Base-by-base conservation (phyloP, 2,797 vertebrate species). In the Urocyon cinereoargenteus region DNA sequence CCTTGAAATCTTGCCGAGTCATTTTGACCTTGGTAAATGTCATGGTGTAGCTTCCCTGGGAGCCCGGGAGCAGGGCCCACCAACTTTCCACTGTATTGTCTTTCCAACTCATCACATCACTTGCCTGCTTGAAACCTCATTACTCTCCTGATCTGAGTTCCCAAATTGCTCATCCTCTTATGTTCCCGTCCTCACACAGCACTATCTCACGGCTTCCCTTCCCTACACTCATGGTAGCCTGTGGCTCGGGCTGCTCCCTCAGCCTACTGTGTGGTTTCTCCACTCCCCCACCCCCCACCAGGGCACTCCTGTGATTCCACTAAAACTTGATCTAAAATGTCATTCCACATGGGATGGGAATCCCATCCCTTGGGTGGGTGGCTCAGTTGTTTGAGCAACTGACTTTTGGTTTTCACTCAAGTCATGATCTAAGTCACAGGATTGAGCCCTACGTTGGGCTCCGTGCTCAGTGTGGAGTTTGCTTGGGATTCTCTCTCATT, bases 171-270 rank as follows among this genome's bases (percentile, higher is more conserved):
- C 40, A 7, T 9, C 12, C 26, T 31, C 31, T 22, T 28, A 3
- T 49, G 26, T 55, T 53, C 57, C 26, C 21, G 21, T 31, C 87
- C 59, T 85, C 28, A n/a, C 10, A 49, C 2, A 4, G 11, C 8
- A 28, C 49, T 24, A 9, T 21, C 31, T 31, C 22, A 16, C 2
- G 21, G 28, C 22, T 70, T 62, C 21, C 24, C 91, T 88, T 57
- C 18, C 13, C 26, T 24, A 45, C 6, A 21, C 26, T 18, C 36
- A 14, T 9, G 53, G 18, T 68, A 16, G 51, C 21, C 18, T 28
- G 9, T 0, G 7, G 2, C 24, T 19, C 12, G 7, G 0, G 34
- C 11, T 28, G 73, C n/a, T 78, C 3, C 34, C 59, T 81, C 13
- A 26, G 45, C 18, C 34, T 57, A 31, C 22, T 51, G 9, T 86